phyloP scores from a whole-genome alignment of 2,797 vertebrate genomes.

The Pipistrellus pygmaeus region DNA sequence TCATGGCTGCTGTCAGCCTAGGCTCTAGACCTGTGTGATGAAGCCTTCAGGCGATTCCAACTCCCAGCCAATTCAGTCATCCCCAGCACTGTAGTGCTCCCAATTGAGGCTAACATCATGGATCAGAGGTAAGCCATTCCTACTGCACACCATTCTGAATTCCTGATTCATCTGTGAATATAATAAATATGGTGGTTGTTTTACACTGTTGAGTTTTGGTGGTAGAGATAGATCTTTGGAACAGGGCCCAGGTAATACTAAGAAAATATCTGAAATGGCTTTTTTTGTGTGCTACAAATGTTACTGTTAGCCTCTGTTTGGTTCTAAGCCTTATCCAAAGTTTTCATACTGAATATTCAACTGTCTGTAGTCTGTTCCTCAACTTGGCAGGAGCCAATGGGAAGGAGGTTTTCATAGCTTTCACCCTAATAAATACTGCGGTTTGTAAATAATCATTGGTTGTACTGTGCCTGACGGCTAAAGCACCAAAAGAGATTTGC shows the following conservation, averaged over 20 bases:
- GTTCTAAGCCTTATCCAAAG: neutral
- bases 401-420: neutral
- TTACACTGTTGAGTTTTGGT: neutral
- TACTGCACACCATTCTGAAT: neutral
- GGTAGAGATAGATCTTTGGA: neutral
- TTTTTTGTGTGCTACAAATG: no score
- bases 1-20: rapidly evolving
- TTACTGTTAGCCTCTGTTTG: neutral
- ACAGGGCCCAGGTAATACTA: neutral
- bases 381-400: neutral
- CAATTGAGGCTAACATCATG: neutral
- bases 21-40: neutral
- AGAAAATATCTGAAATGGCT: neutral
- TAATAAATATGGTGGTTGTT: neutral
- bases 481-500: neutral
- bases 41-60: neutral
- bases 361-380: neutral
- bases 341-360: neutral
- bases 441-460: neutral
- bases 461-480: neutral
- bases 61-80: neutral
- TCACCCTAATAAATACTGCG: neutral
- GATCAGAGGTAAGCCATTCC: neutral
- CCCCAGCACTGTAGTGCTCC: neutral
- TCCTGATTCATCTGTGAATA: neutral